phyloP scores from a whole-genome alignment of 2,888 invertebrate species.

The Ferdinandea cuprea region DNA sequence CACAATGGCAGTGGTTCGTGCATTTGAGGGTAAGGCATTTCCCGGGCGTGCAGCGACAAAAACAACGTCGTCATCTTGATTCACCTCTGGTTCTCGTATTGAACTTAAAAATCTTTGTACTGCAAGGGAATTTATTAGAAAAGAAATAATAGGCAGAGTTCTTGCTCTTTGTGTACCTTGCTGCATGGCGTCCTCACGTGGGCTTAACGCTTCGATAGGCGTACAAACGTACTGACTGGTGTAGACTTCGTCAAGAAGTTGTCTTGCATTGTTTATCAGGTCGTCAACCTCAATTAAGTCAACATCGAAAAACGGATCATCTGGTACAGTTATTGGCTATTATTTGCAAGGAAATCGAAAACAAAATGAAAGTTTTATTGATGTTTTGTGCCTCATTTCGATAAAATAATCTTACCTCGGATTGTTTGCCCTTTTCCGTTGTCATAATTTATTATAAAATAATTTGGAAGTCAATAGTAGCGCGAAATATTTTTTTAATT shows the following conservation, averaged over 20 bases:
- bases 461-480: too few species aligned
- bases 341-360: too few species aligned
- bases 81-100: constrained; percentile 38
- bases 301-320: constrained; percentile 52
- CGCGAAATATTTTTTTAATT: too few species aligned
- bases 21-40: constrained; percentile 48
- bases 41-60: constrained; percentile 66
- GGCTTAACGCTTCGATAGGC: not conserved
- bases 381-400: not conserved
- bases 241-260: constrained; percentile 59
- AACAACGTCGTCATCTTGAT: constrained; percentile 67
- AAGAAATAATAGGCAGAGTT: not conserved
- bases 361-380: not conserved
- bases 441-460: constrained; percentile 25
- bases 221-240: constrained; percentile 22
- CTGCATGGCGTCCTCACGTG: constrained; percentile 53
- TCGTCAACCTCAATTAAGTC: constrained; percentile 61
- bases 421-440: constrained; percentile 3
- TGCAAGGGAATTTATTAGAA: constrained; percentile 4
- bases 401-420: not conserved
- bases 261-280: constrained; percentile 50
- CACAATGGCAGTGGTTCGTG: constrained; percentile 48
- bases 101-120: constrained; percentile 59
- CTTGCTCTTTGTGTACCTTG: constrained; percentile 30
- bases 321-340: constrained; percentile 18